phyloP scores from a whole-genome alignment of 2,888 invertebrate species.

The Caenorhabditis doughertyi region DNA sequence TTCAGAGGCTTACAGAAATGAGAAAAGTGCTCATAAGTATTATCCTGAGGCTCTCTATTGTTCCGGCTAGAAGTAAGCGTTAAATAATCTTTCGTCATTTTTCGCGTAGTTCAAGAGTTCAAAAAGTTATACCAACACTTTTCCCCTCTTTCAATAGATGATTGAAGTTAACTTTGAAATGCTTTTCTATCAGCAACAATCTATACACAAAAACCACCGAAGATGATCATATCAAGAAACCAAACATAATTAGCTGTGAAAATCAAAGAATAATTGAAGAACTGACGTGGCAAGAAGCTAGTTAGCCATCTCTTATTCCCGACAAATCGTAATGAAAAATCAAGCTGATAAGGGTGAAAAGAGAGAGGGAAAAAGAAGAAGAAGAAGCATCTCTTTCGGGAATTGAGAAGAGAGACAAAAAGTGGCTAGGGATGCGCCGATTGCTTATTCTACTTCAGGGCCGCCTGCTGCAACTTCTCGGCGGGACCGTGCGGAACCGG shows the following conservation, averaged over 20 bases:
- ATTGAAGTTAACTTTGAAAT: not conserved
- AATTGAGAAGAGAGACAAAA: conserved; percentile 41
- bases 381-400: conserved; percentile 22
- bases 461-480: conserved; percentile 50
- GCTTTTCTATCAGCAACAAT: not conserved
- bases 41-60: too few relatives aligned
- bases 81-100: too few relatives aligned
- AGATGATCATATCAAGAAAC: not conserved
- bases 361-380: conserved; percentile 18
- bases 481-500: conserved; percentile 34
- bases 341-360: conserved; percentile 51
- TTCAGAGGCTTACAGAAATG: too few relatives aligned
- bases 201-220: conserved; percentile 2
- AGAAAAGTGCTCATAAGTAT: too few relatives aligned
- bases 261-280: conserved; percentile 17
- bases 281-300: conserved; percentile 48
- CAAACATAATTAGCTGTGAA: conserved; percentile 14
- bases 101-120: not conserved
- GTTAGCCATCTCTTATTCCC: conserved; percentile 29
- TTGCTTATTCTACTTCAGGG: conserved; percentile 13
- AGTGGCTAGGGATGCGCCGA: conserved; percentile 48
- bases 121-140: not conserved
- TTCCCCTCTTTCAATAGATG: conserved; percentile 1
- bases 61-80: too few relatives aligned
- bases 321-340: conserved; percentile 47